phyloP scores from a whole-genome alignment of 2,113 vertebrate genomes.

The Melanerpes formicivorus region DNA sequence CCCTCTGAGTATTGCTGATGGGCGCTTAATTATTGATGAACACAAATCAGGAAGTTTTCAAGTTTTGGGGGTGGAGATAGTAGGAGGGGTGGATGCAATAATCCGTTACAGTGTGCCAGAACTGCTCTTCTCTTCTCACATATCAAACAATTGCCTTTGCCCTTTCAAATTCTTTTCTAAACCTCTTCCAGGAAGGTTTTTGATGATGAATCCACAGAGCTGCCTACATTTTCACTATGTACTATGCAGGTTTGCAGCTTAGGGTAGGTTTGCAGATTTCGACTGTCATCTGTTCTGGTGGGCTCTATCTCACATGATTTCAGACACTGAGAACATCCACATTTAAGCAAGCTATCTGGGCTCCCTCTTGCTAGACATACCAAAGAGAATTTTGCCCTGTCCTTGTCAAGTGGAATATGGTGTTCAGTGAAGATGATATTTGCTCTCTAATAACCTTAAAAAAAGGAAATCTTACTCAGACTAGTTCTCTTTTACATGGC shows the following conservation, averaged over 20 bases:
- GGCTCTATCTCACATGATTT: background rate
- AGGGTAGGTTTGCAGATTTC: background rate
- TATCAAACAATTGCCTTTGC: background rate
- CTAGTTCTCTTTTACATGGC: background rate
- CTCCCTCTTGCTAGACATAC: background rate
- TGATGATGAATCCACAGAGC: background rate
- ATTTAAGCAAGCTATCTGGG: background rate
- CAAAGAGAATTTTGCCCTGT: background rate
- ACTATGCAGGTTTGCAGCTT: background rate
- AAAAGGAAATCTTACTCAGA: background rate
- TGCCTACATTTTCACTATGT: background rate
- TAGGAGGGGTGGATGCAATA: constrained; percentile 39
- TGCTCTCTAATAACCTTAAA: background rate
- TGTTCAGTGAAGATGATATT: background rate
- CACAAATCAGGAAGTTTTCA: constrained; percentile 80
- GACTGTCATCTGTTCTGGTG: background rate
- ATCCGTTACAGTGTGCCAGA: constrained; percentile 34
- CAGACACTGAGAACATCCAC: background rate
- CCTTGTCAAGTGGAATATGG: background rate
- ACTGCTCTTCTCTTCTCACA: background rate
- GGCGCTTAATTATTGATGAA: constrained; percentile 88
- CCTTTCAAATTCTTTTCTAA: background rate
- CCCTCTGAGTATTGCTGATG: constrained; percentile 84
- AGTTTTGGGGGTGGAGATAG: constrained; percentile 65
- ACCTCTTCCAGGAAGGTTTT: background rate